phyloP scores from a whole-genome alignment of 2,797 vertebrate genomes.

The Craterocephalus amniculus region DNA sequence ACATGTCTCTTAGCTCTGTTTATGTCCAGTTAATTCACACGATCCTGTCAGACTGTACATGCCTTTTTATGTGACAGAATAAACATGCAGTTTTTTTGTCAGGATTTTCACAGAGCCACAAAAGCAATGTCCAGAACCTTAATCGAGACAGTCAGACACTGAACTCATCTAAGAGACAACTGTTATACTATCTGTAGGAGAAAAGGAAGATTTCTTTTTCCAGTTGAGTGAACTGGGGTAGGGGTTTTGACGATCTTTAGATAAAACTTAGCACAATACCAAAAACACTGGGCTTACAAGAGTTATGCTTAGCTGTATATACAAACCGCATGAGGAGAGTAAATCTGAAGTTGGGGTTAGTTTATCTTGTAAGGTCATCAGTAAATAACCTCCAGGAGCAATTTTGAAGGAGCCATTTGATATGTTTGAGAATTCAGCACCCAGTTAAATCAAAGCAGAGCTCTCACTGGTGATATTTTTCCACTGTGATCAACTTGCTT shows the following conservation, averaged over 20 bases:
- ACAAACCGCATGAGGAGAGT: constrained; percentile 15
- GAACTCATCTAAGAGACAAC: constrained; percentile 15
- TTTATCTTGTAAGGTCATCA: constrained; percentile 30
- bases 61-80: neutral
- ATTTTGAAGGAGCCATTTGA: constrained; percentile 24
- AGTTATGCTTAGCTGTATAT: constrained; percentile 20
- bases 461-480: constrained; percentile 59
- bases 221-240: neutral
- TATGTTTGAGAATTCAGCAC: constrained; percentile 24
- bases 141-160: neutral
- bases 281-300: constrained; percentile 13
- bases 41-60: neutral
- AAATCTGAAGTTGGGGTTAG: constrained; percentile 16
- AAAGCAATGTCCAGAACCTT: constrained; percentile 19
- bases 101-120: neutral
- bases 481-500: constrained; percentile 59
- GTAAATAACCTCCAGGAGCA: constrained; percentile 20
- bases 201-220: constrained; percentile 11
- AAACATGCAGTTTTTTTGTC: neutral
- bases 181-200: constrained; percentile 17
- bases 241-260: constrained; percentile 11
- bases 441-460: constrained; percentile 42
- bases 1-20: neutral
- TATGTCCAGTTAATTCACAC: neutral
- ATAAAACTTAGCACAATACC: constrained; percentile 19